Evolutionary conservation across 2,113 vertebrate species (phyloP).

Genomic region (Pantherophis guttatus): DNA sequence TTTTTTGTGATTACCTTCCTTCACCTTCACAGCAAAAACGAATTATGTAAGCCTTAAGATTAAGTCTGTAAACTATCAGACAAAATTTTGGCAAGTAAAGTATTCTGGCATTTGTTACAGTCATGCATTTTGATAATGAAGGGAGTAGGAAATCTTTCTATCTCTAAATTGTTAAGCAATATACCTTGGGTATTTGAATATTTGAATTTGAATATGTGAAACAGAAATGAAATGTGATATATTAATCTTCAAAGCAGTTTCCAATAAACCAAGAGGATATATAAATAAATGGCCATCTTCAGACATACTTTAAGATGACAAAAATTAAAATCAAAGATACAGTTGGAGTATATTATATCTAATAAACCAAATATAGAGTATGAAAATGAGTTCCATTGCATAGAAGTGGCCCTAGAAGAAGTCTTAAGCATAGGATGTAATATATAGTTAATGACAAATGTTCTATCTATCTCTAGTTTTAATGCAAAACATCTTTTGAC

Average conservation of each 20-base stretch:
- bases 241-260: not conserved
- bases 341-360: not conserved
- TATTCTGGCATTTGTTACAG: not conserved
- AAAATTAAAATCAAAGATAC: not conserved
- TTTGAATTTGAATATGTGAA: not conserved
- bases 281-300: not conserved
- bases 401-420: not conserved
- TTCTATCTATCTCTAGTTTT: fast-evolving
- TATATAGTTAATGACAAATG: not conserved
- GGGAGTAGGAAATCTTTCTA: not conserved
- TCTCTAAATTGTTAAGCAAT: not conserved
- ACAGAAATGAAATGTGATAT: not conserved
- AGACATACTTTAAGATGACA: not conserved
- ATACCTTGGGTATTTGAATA: not conserved
- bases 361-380: not conserved
- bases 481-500: fast-evolving
- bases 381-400: not conserved
- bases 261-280: not conserved
- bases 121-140: not conserved
- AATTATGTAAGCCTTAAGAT: not conserved
- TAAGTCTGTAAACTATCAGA: not conserved
- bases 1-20: not conserved
- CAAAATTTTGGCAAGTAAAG: not conserved
- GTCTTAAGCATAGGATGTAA: not conserved
- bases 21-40: not conserved